Evolutionary conservation across 2,797 vertebrate species (phyloP), one percentile per base, ranked within the genome.

Genomic region (Pterois miles): DNA sequence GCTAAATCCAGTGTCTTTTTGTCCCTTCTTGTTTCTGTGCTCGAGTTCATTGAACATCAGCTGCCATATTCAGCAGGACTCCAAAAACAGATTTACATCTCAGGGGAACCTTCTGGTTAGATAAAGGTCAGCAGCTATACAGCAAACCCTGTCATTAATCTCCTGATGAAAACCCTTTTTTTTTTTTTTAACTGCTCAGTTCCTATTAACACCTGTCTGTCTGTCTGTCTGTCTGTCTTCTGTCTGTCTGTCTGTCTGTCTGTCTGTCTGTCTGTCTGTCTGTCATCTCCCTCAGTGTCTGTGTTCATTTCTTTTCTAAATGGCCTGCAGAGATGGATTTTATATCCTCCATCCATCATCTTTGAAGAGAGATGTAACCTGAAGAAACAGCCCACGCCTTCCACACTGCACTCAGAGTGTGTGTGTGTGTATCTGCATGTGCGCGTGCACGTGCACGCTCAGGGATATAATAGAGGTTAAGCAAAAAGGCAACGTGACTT

Each of bases 321-420:
- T 71, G 85, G n/a, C 81, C 83, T 84, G 83, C 72, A 88, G 86
- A 80, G 74, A 82, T 65, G 75, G 65, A 29, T 88, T 86, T 89
- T 82, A 88, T 90, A 64, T 89, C 88, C 75, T 88, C 74, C 80
- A 88, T 92, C 85, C 90, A 89, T 90, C 90, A 89, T 90, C 81
- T 86, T 81, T 83, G 73, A 80, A 76, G 64, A 83, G 73, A 82
- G 69, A 86, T 86, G 84, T 88, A 89, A 91, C 89, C 77, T 79
- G 82, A 72, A 90, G 88, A 82, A 85, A 74, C 85, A 53, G 81
- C 86, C 85, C 86, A 88, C 86, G 81, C 87, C 63, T 67, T 71
- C 43, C 2, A 34, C 56, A 6, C 65, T 20, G 76, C 79, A 43
- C 74, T 67, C 70, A 38, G 20, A 67, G 76, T 18, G 20, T 27